These are phyloP conservation scores for Pristionchus mayeri DNA, from an alignment of 2,888 invertebrate species.

Conservation along the genomic window DNA sequence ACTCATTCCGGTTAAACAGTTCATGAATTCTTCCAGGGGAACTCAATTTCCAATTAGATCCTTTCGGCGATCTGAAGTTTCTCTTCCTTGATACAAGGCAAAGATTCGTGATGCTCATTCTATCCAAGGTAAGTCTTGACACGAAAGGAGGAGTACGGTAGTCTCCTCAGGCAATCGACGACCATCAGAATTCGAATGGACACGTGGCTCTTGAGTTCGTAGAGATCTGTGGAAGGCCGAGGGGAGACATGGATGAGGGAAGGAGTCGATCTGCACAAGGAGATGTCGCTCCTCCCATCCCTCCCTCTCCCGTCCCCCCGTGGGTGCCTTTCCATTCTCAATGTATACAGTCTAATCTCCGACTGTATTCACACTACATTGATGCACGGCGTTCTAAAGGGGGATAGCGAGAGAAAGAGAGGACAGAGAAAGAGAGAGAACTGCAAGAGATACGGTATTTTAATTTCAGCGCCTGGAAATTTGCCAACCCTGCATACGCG, in stretches of 20 bases:
- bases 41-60: neutral
- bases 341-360: neutral
- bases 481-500: too few relatives aligned
- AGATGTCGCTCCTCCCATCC: slow-evolving; percentile 3
- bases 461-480: too few relatives aligned
- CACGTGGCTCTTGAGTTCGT: slow-evolving; percentile 37
- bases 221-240: slow-evolving; percentile 47
- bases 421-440: too few relatives aligned
- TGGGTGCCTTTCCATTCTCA: neutral
- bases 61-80: slow-evolving; percentile 33
- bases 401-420: too few relatives aligned
- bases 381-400: too few relatives aligned
- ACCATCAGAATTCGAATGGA: slow-evolving; percentile 23
- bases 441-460: too few relatives aligned
- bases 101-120: slow-evolving; percentile 40
- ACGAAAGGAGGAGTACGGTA: neutral
- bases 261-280: slow-evolving; percentile 21
- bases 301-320: slow-evolving; percentile 17
- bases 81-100: slow-evolving; percentile 42
- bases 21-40: neutral
- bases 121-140: slow-evolving; percentile 30
- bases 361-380: too few relatives aligned
- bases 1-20: neutral
- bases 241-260: slow-evolving; percentile 27
- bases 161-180: slow-evolving; percentile 19